Evolutionary conservation across 2,797 vertebrate genomes (phyloP), one percentile per base, ranked within the genome.

Genomic region (Manis crassicaudata): DNA sequence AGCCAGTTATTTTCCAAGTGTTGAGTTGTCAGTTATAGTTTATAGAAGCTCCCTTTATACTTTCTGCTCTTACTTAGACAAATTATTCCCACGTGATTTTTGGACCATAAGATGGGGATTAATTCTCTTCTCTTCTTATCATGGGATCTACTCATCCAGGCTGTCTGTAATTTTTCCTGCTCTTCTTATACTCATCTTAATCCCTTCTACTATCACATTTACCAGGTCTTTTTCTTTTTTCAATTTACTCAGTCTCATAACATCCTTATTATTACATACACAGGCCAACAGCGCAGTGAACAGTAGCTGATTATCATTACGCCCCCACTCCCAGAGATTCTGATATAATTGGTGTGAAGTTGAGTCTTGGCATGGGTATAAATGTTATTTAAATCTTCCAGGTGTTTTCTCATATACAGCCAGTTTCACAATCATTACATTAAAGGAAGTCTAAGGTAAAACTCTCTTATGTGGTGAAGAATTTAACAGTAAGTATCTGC

Each of bases 401-500:
- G 10, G 5, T 88, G 21, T 83, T 87, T 46, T 92, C 52, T 83
- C 77, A 83, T 83, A 68, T 18, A 27, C 10, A 88, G 4, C 18
- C 52, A 92, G 52, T n/a, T 32, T 32, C 10, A 67, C 21, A 88
- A 32, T 76, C 43, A 92, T 88, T 75, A 32, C 52, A 32, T 77
- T 83, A 46, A 70, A 77, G 70, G 25, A 95, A 75, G 7, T 62
- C n/a, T 46, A 63, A 25, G 54, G 2, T 63, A 88, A 95, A 88
- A 77, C 23, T 70, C 25, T 43, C 75, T 88, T 56, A 75, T 40
- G 63, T 77, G 77, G 35, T 76, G 70, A 92, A 77, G 13, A 95
- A 88, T 77, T 83, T 77, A 62, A 84, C 12, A 89, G 72, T 63
- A 88, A 84, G 79, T 93, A 79, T 56, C 68, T 89, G 56, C 92